A percentile compares a stretch with the other conserved stretches of the same genome.
Evolutionary conservation across 2,113 vertebrate species (phyloP).

Genomic region (Cyanoramphus novaezelandiae): DNA sequence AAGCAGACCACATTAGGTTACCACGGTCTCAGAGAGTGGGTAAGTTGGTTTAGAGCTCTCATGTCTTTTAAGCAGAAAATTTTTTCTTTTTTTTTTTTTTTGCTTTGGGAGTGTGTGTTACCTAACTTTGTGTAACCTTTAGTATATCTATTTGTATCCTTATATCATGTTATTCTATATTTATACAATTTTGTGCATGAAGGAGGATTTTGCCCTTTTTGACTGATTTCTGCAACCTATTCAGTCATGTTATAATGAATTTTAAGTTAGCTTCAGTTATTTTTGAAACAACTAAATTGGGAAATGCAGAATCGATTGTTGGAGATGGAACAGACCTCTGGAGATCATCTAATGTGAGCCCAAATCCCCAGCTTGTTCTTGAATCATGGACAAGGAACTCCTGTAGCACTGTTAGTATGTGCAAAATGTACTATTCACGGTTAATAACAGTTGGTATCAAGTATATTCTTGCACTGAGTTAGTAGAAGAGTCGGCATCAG

Average conservation of each 20-base stretch:
- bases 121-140: neutral
- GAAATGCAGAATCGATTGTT: neutral
- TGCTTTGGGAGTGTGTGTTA: neutral
- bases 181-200: neutral
- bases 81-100: neutral
- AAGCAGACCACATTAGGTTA: conserved; percentile 83
- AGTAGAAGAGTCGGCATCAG: neutral
- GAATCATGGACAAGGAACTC: neutral
- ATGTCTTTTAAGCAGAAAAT: neutral
- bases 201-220: neutral
- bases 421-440: accelerated
- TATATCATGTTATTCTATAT: neutral
- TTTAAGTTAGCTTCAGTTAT: neutral
- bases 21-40: conserved; percentile 82
- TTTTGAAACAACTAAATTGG: neutral
- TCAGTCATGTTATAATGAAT: neutral
- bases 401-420: neutral
- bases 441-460: neutral
- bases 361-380: neutral
- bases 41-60: conserved; percentile 66
- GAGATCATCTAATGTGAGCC: neutral
- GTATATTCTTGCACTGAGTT: neutral
- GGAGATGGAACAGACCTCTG: neutral
- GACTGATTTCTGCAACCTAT: neutral
- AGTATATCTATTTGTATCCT: neutral